Base-by-base conservation (phyloP, 2,797 vertebrate genomes). In the Psittacula echo region DNA sequence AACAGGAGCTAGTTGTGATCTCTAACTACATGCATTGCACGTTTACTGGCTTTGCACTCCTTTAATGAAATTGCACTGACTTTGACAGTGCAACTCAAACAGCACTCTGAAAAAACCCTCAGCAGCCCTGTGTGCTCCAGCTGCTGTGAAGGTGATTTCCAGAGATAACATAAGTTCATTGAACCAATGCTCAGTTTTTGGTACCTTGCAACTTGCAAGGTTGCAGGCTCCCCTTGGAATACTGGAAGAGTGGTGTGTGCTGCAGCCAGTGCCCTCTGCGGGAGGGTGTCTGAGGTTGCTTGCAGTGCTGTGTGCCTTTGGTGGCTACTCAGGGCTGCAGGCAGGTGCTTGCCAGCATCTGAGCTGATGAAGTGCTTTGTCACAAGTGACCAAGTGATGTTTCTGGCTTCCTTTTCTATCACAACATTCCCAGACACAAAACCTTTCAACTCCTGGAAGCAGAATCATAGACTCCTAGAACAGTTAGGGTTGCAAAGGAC, bases 321-420 rank as follows among this genome's bases (percentile, higher is more conserved):
- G 48, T 61, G 87, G 9, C 80, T 64, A 24, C 62, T 72, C 44
- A n/a, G 60, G 15, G 24, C 44, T 70, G 26, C 1, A 9, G 60
- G 45, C 60, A 66, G 13, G 30, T 53, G 42, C 34, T 17, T 71
- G 34, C 32, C 76, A 92, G 34, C 11, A 8, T 9, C 9, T 66
- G 24, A 61, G 56, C 15, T 39, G 32, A 3, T 29, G 37, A 7
- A 42, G 11, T 81, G 54, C 37, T 85, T 81, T 73, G 70, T 45
- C 37, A 51, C 20, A 65, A 51, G 37, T 29, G 56, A 20, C 34
- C 0, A 2, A 72, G 48, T 41, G 0, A 0, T 9, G n/a, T 6
- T 77, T 73, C 18, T 56, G 42, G 20, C n/a, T 75, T 41, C 48
- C 34, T 39, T 75, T 72, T 48, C 20, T n/a, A 0, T 37, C 51